Percentiles rank a stretch among this genome's conserved stretches.
phyloP scores from a whole-genome alignment of 2,113 vertebrate genomes.

The Phaethornis superciliosus region DNA sequence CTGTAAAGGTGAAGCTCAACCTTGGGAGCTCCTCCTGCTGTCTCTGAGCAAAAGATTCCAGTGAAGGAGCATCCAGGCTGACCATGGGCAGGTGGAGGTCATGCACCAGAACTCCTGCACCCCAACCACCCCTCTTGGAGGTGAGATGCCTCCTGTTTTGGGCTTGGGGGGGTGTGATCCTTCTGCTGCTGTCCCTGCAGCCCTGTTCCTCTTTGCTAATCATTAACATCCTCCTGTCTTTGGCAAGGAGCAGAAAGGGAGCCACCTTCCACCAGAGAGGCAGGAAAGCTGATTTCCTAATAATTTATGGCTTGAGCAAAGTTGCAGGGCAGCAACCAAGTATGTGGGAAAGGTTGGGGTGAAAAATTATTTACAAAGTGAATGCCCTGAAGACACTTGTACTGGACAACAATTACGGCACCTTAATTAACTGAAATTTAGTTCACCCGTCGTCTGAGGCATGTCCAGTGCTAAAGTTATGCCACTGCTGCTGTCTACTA shows the following conservation, averaged over 20 bases:
- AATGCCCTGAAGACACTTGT: constrained; percentile 82
- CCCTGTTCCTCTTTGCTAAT: neutral
- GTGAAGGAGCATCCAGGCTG: accelerated
- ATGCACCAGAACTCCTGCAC: neutral
- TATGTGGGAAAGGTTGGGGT: constrained; percentile 50
- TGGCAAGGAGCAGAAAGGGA: neutral
- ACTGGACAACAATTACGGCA: constrained; percentile 82
- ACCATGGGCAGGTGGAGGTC: accelerated
- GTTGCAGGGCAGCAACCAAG: constrained; percentile 41
- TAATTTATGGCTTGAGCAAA: constrained; percentile 46
- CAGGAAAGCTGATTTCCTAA: neutral
- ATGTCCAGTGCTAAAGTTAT: constrained; percentile 77
- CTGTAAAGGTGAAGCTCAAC: accelerated
- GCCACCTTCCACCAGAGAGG: neutral
- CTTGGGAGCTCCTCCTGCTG: neutral
- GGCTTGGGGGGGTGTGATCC: neutral
- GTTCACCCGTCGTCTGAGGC: constrained; percentile 75
- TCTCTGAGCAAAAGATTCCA: neutral
- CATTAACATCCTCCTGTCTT: neutral
- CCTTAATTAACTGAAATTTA: constrained; percentile 86
- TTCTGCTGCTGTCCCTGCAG: neutral
- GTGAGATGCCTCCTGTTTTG: neutral
- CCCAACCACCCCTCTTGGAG: neutral
- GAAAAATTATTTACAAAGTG: constrained; percentile 82
- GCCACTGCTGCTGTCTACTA: constrained; percentile 74